Conservation (phyloP, 2,797 vertebrate species). For the Cheirogaleus major region DNA sequence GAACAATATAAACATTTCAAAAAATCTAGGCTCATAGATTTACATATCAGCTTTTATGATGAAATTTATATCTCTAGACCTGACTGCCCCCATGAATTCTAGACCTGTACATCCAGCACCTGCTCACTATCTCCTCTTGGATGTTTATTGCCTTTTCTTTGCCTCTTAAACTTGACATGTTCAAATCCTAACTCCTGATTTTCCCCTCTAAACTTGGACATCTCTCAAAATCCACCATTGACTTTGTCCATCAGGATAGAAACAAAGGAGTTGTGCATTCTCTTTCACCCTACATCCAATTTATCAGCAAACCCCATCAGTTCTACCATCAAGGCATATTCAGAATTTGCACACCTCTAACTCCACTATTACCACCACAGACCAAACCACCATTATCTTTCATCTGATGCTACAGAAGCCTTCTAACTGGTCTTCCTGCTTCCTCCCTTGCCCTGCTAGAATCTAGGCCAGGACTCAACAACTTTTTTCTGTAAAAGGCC, state of each 20-base stretch:
- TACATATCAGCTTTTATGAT: neutral
- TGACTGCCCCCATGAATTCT: neutral
- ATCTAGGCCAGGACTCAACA: neutral
- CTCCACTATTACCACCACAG: neutral
- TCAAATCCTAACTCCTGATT: neutral
- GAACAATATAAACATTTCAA: slow-evolving; percentile 8
- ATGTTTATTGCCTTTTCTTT: neutral
- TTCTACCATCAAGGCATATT: neutral
- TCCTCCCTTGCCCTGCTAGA: neutral
- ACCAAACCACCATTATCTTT: neutral
- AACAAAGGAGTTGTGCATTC: neutral
- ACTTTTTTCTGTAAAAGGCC: neutral
- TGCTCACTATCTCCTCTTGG: neutral
- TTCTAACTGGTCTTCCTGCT: neutral
- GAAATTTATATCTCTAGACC: neutral
- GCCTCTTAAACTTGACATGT: neutral
- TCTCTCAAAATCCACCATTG: slow-evolving; percentile 11
- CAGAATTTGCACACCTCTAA: neutral
- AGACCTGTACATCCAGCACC: neutral
- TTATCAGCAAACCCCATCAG: neutral
- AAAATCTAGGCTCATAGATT: slow-evolving; percentile 9
- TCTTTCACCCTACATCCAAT: neutral
- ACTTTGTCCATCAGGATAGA: neutral
- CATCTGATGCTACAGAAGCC: neutral
- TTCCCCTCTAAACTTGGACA: neutral